Base-by-base conservation (phyloP, 1,140 invertebrate species). In the Bactericera cockerelli region DNA sequence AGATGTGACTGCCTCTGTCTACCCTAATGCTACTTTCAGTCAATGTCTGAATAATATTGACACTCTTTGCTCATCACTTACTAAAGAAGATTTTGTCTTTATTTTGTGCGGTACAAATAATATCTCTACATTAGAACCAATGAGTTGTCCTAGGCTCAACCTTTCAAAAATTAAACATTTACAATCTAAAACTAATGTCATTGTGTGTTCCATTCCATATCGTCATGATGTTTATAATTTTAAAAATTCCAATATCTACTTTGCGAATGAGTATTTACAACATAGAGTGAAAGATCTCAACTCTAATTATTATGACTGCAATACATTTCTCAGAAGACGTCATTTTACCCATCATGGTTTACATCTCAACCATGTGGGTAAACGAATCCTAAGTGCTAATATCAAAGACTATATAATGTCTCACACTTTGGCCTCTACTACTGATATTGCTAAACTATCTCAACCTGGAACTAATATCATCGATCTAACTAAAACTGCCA, bases 261-360 rank as follows among this genome's bases (percentile, higher is more conserved):
- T 10, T 49, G 42, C 42, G 4, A 49, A 49, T n/a, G 42, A 49
- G 42, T 49, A 49, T 22, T 16, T 49, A n/a, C 4, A 22, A 16
- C 4, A 49, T 16, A 49, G 19, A 22, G 6, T 6, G 4, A 4
- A 6, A 4, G 22, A 6, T 16, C 1, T 39, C 2, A 39, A 61
- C 21, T 16, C 59, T 22, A 42, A 22, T 22, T 61, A 60, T 31
- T 14, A 16, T 19, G 22, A 56, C 38, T 16, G 26, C 22, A 60
- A 60, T 53, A 14, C 25, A 3, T 36, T 57, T 21, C 53, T 60
- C n/a, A 13, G 26, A 2, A 60, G 59, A 58, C 21, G 19, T 19
- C 13, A 60, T 24, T 60, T 31, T 28, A 60, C 59, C 11, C 13
- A 39, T 25, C 59, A 60, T 39, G 59, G 55, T 3, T 55, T 60